phyloP scores from a whole-genome alignment of 2,888 invertebrate species.

The Quadroppia sp. region DNA sequence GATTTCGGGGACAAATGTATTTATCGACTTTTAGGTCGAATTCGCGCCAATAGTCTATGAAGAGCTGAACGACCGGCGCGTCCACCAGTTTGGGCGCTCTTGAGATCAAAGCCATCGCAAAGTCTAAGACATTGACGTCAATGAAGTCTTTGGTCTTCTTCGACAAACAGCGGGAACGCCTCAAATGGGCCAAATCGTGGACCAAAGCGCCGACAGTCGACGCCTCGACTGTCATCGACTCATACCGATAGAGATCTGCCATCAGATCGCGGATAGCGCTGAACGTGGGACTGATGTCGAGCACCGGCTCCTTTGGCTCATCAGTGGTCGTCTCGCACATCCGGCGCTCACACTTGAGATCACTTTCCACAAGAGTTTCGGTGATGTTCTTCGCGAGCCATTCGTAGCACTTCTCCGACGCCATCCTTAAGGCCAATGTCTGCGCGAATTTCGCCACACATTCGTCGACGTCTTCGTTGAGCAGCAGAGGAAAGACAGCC shows the following conservation, averaged over 20 bases:
- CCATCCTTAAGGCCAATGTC: background rate
- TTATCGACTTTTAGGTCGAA: background rate
- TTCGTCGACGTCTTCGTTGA: constrained; percentile 36
- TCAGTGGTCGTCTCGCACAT: background rate
- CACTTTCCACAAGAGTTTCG: background rate
- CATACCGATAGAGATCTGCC: background rate
- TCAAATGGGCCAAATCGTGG: constrained; percentile 7
- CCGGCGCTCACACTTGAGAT: background rate
- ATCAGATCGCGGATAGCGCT: background rate
- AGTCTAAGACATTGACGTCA: constrained; percentile 34
- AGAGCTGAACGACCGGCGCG: constrained; percentile 2
- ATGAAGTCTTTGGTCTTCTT: background rate
- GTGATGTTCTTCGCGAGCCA: constrained; percentile 37
- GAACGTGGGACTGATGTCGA: background rate
- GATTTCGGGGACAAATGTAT: constrained; percentile 31
- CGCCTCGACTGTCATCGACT: background rate
- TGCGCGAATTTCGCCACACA: constrained; percentile 15
- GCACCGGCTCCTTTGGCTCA: background rate
- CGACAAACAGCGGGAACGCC: background rate
- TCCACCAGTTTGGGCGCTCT: constrained; percentile 7
- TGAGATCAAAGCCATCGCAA: constrained; percentile 29
- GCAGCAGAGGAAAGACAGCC: constrained; percentile 22
- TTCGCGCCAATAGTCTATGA: constrained; percentile 24
- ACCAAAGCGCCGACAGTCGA: background rate
- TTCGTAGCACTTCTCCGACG: background rate